Percentiles rank a stretch among this genome's conserved stretches.
These are phyloP conservation scores for Drosophila vallismaia DNA, from an alignment of 2,888 invertebrate species.

Conservation along the genomic window DNA sequence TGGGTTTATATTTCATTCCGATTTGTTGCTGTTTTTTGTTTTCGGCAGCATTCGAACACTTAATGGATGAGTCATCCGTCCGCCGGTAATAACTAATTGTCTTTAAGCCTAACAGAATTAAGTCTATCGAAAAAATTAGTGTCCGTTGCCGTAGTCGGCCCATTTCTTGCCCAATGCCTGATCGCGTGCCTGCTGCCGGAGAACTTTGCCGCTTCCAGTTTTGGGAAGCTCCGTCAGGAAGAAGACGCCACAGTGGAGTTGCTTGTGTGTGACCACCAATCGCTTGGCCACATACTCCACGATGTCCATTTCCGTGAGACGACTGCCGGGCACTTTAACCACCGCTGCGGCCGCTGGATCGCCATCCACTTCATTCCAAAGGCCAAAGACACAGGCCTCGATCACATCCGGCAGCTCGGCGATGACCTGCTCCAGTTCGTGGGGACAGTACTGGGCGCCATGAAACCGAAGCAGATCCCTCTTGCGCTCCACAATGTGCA, in stretches of 20 bases:
- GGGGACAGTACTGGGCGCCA: conserved; percentile 79
- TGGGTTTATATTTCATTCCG: conserved; percentile 28
- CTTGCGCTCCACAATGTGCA: conserved; percentile 79
- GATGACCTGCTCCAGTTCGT: conserved; percentile 80
- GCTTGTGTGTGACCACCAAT: conserved; percentile 77
- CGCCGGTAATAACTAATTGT: conserved; percentile 27
- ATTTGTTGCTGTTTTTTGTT: conserved; percentile 1
- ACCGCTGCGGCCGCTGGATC: conserved; percentile 82
- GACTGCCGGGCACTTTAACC: conserved; percentile 68
- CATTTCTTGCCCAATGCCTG: conserved; percentile 78
- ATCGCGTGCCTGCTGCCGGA: conserved; percentile 75
- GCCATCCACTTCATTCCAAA: conserved; percentile 78
- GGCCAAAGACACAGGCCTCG: conserved; percentile 79
- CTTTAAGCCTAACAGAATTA: conserved; percentile 39
- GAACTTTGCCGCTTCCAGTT: conserved; percentile 79
- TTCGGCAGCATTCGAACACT: conserved; percentile 22
- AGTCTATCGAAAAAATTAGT: conserved; percentile 38
- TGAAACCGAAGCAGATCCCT: conserved; percentile 80
- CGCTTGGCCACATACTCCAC: conserved; percentile 77
- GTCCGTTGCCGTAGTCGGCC: conserved; percentile 64
- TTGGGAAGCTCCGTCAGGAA: conserved; percentile 79
- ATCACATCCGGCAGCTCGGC: conserved; percentile 76
- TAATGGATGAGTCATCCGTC: conserved; percentile 29
- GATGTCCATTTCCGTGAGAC: conserved; percentile 75
- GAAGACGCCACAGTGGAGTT: conserved; percentile 81